phyloP scores from a whole-genome alignment of 2,113 vertebrate species.

The Caracal caracal region DNA sequence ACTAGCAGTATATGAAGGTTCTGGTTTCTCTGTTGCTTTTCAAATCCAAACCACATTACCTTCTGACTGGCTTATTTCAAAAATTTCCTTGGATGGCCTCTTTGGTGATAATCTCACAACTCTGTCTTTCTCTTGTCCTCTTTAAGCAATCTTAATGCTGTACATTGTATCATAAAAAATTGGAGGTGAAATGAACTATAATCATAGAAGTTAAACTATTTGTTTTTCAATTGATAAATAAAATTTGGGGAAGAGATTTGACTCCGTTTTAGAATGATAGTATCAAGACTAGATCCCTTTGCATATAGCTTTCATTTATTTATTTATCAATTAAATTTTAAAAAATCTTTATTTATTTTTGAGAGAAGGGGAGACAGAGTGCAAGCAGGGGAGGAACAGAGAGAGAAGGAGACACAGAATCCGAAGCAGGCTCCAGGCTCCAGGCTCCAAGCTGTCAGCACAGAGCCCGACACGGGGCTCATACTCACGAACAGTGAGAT shows the following conservation, averaged over 20 bases:
- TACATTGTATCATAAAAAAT: background rate
- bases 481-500: too few species aligned
- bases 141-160: background rate
- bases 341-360: too few species aligned
- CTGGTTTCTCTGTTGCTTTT: background rate
- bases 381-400: too few species aligned
- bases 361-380: too few species aligned
- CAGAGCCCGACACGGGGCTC: too few species aligned
- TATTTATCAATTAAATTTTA: too few species aligned
- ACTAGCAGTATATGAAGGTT: background rate
- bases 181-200: background rate
- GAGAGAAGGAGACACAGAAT: too few species aligned
- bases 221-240: background rate
- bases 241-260: constrained; percentile 1
- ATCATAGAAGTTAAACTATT: background rate
- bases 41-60: background rate
- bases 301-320: constrained; percentile 1
- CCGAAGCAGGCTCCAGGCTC: too few species aligned
- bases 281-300: background rate
- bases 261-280: background rate
- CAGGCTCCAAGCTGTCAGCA: too few species aligned
- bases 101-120: background rate
- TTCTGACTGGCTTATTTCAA: background rate
- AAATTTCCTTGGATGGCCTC: background rate
- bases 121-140: background rate